Percentiles rank a stretch among this genome's conserved stretches.
phyloP scores from a whole-genome alignment of 2,797 vertebrate genomes.

The Oreonectes daqikongensis region DNA sequence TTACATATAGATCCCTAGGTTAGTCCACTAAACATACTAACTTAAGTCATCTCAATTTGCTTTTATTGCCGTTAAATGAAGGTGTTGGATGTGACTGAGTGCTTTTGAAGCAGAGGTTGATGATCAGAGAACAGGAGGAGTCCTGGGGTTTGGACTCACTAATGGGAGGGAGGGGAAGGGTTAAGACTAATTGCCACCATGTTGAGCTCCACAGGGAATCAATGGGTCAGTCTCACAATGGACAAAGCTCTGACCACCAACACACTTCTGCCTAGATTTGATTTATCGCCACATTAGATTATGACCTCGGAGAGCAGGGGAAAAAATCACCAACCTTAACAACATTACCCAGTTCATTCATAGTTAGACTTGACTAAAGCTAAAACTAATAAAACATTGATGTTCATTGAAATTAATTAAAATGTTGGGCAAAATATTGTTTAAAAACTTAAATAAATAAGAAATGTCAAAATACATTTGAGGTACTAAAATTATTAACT shows the following conservation, averaged over 20 bases:
- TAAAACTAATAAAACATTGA: too few relatives aligned
- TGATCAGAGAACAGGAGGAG: conserved; percentile 9
- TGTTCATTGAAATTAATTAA: too few relatives aligned
- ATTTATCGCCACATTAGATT: conserved; percentile 41
- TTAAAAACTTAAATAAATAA: too few relatives aligned
- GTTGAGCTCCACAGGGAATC: conserved; percentile 59
- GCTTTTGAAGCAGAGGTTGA: conserved; percentile 16
- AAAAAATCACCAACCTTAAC: conserved; percentile 12
- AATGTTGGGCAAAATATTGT: too few relatives aligned
- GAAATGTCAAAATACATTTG: too few relatives aligned
- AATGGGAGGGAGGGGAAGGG: conserved; percentile 49
- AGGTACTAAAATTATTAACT: too few relatives aligned
- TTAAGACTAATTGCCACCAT: conserved; percentile 66
- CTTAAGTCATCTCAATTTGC: not conserved
- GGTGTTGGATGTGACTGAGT: conserved; percentile 15
- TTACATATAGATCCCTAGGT: too few relatives aligned
- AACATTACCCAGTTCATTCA: not conserved
- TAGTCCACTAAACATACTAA: conserved; percentile 7
- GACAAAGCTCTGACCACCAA: conserved; percentile 53
- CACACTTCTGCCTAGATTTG: conserved; percentile 37
- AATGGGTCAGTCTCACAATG: conserved; percentile 43
- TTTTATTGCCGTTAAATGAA: conserved; percentile 13
- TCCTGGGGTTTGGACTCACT: conserved; percentile 25
- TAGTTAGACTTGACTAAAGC: not conserved
- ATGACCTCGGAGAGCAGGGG: conserved; percentile 6